Evolutionary conservation across 2,797 vertebrate genomes (phyloP), one percentile per base, ranked within the genome.

Genomic region (Enteromius treurensis): DNA sequence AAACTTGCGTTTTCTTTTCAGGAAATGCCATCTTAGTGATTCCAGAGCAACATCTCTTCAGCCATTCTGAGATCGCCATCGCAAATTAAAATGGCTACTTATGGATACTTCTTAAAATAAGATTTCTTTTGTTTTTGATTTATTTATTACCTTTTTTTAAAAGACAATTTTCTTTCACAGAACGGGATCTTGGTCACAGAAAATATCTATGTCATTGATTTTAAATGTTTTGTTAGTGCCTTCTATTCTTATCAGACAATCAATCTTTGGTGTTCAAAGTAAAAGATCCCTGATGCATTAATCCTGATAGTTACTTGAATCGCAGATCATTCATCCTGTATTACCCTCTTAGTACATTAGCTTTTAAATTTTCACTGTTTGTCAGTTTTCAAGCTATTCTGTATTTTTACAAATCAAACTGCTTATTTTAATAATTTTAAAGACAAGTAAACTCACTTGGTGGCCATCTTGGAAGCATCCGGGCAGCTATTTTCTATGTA

Each of bases 151-250:
- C 13, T 40, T 19, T 7, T 6, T 47, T 74, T 51, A 51, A 37
- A 73, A 73, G 9, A 49, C 23, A 3, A 19, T 73, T 49, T 21
- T 42, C 70, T 64, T 9, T 62, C n/a, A 76, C 42, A 17, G 23
- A 55, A 55, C 15, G 26, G 19, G 71, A 65, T 42, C 4, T 14
- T n/a, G 26, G 23, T 76, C n/a, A 60, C n/a, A 37, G 8, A 60
- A 40, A 17, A 32, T 45, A 60, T 51, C 15, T 14, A 21, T 58
- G 13, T 62, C 51, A 55, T 69, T 77, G 47, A 23, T n/a, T 71
- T 40, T 10, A 73, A 58, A 74, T 73, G 70, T n/a, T 82, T 70
- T 67, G n/a, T 80, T 68, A 58, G 86, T 87, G 88, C 88, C 86
- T 89, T 88, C 40, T 74, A 34, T 40, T 34, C 17, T 53, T 49